Evolutionary conservation across 2,797 vertebrate genomes (phyloP).

Genomic region (Emydoidea blandingii): DNA sequence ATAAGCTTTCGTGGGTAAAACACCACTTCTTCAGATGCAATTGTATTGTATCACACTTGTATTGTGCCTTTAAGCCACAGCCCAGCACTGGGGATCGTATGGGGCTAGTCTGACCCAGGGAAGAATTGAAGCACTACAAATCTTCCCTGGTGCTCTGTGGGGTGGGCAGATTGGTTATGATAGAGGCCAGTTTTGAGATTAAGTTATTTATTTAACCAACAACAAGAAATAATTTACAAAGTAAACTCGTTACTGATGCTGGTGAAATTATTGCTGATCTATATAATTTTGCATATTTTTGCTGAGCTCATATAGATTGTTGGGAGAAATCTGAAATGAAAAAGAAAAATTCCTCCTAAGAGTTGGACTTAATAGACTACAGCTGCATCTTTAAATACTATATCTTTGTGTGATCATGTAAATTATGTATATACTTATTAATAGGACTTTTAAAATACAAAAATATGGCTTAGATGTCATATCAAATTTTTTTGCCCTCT

Average conservation of each 20-base stretch:
- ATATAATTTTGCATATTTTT: not conserved
- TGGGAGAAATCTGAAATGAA: slow-evolving; percentile 65
- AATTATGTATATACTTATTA: slow-evolving; percentile 55
- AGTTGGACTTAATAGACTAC: slow-evolving; percentile 46
- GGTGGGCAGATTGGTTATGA: not conserved
- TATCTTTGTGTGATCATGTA: slow-evolving; percentile 32
- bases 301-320: slow-evolving; percentile 56
- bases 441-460: not conserved
- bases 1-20: too few relatives aligned
- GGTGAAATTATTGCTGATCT: not conserved
- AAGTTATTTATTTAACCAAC: not conserved
- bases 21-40: too few relatives aligned
- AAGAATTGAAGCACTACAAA: not conserved
- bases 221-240: slow-evolving; percentile 13
- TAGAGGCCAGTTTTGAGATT: slow-evolving; percentile 5
- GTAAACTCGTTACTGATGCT: slow-evolving; percentile 4
- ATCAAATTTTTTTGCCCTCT: not conserved
- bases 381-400: slow-evolving; percentile 56
- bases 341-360: slow-evolving; percentile 61
- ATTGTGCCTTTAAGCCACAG: slow-evolving; percentile 13
- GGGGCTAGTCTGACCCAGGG: not conserved
- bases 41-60: not conserved
- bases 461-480: not conserved
- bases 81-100: not conserved
- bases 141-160: not conserved